Evolutionary conservation across 2,888 invertebrate species (phyloP), one percentile per base, ranked within the genome.

Genomic region (Idaea aversata): DNA sequence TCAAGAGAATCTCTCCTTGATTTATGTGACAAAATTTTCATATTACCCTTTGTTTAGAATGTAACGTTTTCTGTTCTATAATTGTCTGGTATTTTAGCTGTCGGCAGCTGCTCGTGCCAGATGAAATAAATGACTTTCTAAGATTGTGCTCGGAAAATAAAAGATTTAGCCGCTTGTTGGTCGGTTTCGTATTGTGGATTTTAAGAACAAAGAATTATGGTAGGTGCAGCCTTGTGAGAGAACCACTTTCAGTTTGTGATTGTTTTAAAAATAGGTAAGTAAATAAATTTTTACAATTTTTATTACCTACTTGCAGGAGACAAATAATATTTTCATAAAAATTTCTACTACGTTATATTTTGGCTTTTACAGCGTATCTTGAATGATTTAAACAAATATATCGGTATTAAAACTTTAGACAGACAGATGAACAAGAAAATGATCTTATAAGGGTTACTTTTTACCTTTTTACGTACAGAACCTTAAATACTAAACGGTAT

Each of bases 1-100:
- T 69, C 73, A 38, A 64, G 73, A 73, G 74, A 71, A 72, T 73
- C 68, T 61, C 59, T 59, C 5, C 61, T 70, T 75, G 76, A 78
- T 78, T 77, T 77, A 75, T 70, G 71, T 58, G 63, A 59, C 68
- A 68, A 61, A 68, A 67, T 69, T 71, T 66, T 67, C 68, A 69
- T 72, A 67, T 72, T 47, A 47, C 10, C 47, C 47, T 47, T 47
- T 47, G 47, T 47, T 47, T 47, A 47, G 47, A 47, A 5, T 5
- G 47, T 47, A 47, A 36, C 36, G 36, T 47, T 47, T 10, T 47
- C 7, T 47, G 3, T 47, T 13, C 5, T 47, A 47, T 47, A 47
- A 47, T 47, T 47, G 47, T 47, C 47, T 47, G 47, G 10, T 47
- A 47, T 47, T 47, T 47, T 47, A 47, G 13, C 47, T 47, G 47